phyloP scores from a whole-genome alignment of 2,797 vertebrate species.

The Syndactyla subalaris region DNA sequence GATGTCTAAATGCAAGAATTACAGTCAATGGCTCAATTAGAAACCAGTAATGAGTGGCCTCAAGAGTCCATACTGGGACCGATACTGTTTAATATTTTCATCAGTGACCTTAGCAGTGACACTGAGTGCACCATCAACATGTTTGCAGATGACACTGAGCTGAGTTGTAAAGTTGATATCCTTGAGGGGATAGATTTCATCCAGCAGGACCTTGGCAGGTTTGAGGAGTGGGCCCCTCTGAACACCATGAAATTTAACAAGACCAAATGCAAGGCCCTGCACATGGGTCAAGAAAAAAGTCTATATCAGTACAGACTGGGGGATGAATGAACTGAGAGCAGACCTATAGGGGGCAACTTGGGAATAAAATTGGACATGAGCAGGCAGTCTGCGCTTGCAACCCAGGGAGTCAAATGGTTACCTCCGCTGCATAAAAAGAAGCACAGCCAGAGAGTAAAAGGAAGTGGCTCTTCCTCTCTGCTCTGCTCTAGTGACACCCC shows the following conservation, averaged over 20 bases:
- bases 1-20: neutral
- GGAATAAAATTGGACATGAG: neutral
- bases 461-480: neutral
- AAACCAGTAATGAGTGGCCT: neutral
- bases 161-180: neutral
- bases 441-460: rapidly evolving
- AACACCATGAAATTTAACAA: neutral
- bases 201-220: neutral
- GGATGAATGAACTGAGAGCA: neutral
- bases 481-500: neutral
- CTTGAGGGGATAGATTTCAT: neutral
- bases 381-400: neutral
- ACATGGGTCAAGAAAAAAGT: neutral
- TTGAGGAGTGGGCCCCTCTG: neutral
- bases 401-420: rapidly evolving
- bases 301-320: no score
- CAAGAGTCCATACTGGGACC: neutral
- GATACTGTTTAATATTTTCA: neutral
- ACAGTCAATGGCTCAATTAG: neutral
- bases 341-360: neutral
- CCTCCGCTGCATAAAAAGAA: neutral
- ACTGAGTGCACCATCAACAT: neutral
- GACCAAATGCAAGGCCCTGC: neutral
- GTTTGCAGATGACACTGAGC: neutral
- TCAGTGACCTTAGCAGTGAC: neutral